Percentiles rank a stretch among this genome's conserved stretches.
Conservation (phyloP, 2,888 invertebrate genomes). For the Arge pagana region DNA sequence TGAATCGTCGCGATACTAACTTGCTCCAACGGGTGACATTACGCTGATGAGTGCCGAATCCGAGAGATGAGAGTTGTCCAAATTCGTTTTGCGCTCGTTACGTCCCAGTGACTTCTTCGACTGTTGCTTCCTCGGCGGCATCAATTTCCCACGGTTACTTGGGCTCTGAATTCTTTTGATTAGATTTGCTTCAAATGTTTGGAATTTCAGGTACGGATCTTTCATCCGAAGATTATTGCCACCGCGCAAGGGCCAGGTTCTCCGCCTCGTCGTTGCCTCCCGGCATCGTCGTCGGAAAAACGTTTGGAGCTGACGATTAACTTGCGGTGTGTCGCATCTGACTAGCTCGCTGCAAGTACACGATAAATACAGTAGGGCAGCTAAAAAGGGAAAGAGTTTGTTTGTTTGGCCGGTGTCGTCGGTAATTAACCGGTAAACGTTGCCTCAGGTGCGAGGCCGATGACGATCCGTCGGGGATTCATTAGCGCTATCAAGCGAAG, state of each 20-base stretch:
- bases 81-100: background rate
- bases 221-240: no score
- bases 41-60: slow-evolving; percentile 11
- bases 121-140: no score
- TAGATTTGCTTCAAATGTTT: slow-evolving; percentile 14
- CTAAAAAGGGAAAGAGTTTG: no score
- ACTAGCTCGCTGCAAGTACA: slow-evolving; percentile 15
- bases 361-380: no score
- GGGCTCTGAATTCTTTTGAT: slow-evolving; percentile 11
- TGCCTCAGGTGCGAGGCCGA: no score
- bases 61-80: slow-evolving; percentile 10
- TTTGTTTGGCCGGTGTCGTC: no score
- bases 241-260: slow-evolving; percentile 11
- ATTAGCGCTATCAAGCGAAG: no score
- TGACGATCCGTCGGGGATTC: no score
- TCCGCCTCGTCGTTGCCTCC: slow-evolving; percentile 14
- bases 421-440: no score
- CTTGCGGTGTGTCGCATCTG: slow-evolving; percentile 12
- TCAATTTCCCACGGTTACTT: no score
- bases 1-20: slow-evolving; percentile 3
- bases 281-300: slow-evolving; percentile 18
- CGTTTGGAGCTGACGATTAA: slow-evolving; percentile 8
- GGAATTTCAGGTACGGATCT: no score
- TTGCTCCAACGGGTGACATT: slow-evolving; percentile 22
- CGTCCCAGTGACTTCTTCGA: slow-evolving; percentile 8